Percentiles rank a stretch among this genome's conserved stretches.
These are phyloP conservation scores for Melospiza georgiana DNA, from an alignment of 2,113 vertebrate genomes.

Conservation along the genomic window DNA sequence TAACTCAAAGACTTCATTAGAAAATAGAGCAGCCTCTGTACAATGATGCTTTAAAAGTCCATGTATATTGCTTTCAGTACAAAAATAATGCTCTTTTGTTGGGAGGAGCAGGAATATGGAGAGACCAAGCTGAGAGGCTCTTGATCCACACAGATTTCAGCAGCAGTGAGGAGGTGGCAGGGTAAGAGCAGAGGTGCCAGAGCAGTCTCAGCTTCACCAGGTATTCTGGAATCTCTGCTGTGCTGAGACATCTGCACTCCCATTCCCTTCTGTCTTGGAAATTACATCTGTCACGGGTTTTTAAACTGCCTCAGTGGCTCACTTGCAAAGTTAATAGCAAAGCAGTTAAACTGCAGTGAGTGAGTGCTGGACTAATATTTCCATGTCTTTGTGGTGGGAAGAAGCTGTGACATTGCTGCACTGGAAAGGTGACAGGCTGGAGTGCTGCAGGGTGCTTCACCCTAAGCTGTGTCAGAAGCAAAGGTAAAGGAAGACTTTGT, in stretches of 20 bases:
- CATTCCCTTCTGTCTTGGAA: background rate
- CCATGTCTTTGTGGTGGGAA: background rate
- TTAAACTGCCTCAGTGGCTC: background rate
- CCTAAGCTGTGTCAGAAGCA: background rate
- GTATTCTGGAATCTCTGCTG: background rate
- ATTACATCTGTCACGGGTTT: background rate
- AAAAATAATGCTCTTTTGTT: background rate
- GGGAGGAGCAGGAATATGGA: background rate
- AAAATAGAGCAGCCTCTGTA: slow-evolving; percentile 24
- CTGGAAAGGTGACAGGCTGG: background rate
- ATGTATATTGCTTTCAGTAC: background rate
- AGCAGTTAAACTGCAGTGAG: background rate
- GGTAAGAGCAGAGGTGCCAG: background rate
- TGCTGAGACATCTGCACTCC: background rate
- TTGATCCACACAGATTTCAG: background rate
- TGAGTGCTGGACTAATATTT: background rate
- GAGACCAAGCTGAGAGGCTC: background rate
- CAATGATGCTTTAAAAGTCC: background rate
- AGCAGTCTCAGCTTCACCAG: background rate
- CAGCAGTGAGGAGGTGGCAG: background rate
- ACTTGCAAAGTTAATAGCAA: background rate
- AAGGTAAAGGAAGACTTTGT: background rate
- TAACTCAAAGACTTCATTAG: slow-evolving; percentile 29
- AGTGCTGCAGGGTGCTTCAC: background rate
- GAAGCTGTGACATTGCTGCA: background rate